These are phyloP conservation scores for Scaptodrosophila latifasciaeformis DNA, from an alignment of 2,888 invertebrate species.

Conservation along the genomic window DNA sequence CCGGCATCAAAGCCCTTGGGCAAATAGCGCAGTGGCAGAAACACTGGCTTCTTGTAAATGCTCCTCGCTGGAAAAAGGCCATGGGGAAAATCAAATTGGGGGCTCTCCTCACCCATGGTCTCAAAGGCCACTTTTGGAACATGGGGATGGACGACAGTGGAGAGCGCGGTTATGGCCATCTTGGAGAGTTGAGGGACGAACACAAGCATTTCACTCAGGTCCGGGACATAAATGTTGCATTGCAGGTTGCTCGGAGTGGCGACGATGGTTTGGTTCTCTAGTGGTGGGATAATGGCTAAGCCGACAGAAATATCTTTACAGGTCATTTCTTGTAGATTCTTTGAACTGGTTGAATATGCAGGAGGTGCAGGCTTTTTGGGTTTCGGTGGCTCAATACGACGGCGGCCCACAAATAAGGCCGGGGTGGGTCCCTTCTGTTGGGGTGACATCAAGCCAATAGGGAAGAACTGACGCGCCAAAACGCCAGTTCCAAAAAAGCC, in stretches of 20 bases:
- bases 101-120: neutral
- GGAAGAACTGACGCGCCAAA: slow-evolving; percentile 24
- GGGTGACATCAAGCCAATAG: neutral
- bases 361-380: no score
- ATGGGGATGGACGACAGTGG: slow-evolving; percentile 13
- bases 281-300: no score
- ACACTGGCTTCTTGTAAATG: neutral
- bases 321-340: no score
- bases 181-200: neutral
- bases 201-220: slow-evolving; percentile 5
- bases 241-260: neutral
- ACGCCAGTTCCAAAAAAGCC: slow-evolving; percentile 23
- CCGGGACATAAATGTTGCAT: slow-evolving; percentile 14
- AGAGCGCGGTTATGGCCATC: slow-evolving; percentile 10
- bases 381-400: neutral
- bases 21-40: slow-evolving; percentile 12
- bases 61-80: neutral
- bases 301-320: neutral
- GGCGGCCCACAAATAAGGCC: slow-evolving; percentile 29
- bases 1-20: slow-evolving; percentile 24
- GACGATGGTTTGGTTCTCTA: neutral
- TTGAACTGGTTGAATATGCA: no score
- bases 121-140: neutral
- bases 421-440: slow-evolving; percentile 20
- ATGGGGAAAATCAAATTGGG: slow-evolving; percentile 6